phyloP scores from a whole-genome alignment of 2,797 vertebrate species.

The Novumbra hubbsi region DNA sequence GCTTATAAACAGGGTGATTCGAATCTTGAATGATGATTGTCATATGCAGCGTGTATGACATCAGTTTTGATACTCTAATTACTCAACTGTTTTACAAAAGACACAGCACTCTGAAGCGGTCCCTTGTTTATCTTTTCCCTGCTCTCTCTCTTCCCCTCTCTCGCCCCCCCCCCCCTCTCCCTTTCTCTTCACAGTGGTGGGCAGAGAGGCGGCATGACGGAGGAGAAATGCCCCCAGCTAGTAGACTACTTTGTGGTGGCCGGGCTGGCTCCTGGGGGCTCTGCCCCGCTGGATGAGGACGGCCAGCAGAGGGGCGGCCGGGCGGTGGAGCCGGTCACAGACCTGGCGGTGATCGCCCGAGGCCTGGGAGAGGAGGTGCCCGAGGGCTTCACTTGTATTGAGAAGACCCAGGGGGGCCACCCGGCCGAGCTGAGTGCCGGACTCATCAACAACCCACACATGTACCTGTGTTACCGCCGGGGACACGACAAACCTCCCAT shows the following conservation, averaged over 20 bases:
- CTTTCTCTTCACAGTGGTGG: slow-evolving; percentile 55
- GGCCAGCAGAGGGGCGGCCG: slow-evolving; percentile 69
- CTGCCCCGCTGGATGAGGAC: slow-evolving; percentile 77
- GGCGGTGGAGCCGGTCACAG: slow-evolving; percentile 82
- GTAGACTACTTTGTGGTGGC: slow-evolving; percentile 97
- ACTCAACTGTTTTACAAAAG: not conserved
- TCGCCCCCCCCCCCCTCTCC: not conserved
- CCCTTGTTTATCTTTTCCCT: not conserved
- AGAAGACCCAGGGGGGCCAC: slow-evolving; percentile 82
- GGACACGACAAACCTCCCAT: slow-evolving; percentile 87
- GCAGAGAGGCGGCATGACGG: slow-evolving; percentile 81
- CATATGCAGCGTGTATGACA: no score
- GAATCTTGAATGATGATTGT: no score
- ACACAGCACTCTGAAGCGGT: not conserved
- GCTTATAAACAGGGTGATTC: no score
- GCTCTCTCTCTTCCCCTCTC: not conserved
- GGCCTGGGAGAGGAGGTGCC: slow-evolving; percentile 91
- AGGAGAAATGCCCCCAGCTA: slow-evolving; percentile 91
- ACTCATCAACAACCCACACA: slow-evolving; percentile 89
- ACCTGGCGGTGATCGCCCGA: slow-evolving; percentile 86
- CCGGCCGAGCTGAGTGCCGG: slow-evolving; percentile 87
- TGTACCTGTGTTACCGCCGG: slow-evolving; percentile 89
- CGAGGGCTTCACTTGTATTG: slow-evolving; percentile 94
- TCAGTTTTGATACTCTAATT: no score
- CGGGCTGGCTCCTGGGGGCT: slow-evolving; percentile 74